phyloP scores from a whole-genome alignment of 2,888 invertebrate genomes.

The Chrysodeixis includens region DNA sequence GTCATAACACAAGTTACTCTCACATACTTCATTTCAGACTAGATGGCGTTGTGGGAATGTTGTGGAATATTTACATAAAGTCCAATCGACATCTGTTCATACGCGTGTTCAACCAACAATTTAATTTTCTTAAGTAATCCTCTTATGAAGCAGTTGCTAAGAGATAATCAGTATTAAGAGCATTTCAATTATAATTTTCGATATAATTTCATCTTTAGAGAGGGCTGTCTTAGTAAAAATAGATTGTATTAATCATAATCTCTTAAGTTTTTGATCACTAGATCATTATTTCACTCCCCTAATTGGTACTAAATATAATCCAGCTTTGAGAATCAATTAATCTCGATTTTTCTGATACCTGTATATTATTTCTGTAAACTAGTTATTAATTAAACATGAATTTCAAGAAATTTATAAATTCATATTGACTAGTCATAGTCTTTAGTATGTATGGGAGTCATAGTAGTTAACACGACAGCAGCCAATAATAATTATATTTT shows the following conservation, averaged over 20 bases:
- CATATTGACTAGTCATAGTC: too few species aligned
- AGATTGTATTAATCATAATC: not conserved
- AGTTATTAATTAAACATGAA: too few species aligned
- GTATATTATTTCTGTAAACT: too few species aligned
- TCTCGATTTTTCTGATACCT: not conserved
- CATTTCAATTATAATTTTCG: conserved; percentile 4
- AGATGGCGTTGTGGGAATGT: too few species aligned
- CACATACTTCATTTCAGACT: too few species aligned
- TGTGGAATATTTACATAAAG: conserved; percentile 19
- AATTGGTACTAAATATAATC: not conserved
- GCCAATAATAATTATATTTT: not conserved
- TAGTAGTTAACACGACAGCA: too few species aligned
- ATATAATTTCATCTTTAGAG: not conserved
- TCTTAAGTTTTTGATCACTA: not conserved
- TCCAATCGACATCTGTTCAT: conserved; percentile 14
- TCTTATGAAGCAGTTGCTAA: conserved; percentile 25
- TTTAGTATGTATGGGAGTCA: too few species aligned
- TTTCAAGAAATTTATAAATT: too few species aligned
- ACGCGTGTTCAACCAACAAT: conserved; percentile 34
- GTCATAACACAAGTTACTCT: too few species aligned
- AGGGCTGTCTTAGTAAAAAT: not conserved
- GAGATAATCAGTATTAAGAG: conserved; percentile 9
- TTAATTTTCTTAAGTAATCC: conserved; percentile 55
- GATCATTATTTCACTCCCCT: not conserved
- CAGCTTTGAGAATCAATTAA: not conserved